phyloP scores from a whole-genome alignment of 2,888 invertebrate species.

The Cheilosia vernalis region DNA sequence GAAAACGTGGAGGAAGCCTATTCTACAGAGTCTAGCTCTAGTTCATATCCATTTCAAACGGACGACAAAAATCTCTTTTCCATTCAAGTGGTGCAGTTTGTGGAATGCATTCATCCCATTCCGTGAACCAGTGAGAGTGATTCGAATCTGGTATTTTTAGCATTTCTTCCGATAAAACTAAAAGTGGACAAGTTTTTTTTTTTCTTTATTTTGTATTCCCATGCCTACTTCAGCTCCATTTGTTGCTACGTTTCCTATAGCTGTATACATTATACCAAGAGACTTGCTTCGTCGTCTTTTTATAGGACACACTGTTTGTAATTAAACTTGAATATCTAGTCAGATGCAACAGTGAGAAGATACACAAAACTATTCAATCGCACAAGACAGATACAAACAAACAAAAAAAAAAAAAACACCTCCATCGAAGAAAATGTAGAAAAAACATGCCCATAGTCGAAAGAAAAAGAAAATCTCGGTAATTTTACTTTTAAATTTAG shows the following conservation, averaged over 20 bases:
- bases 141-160: slow-evolving; percentile 66
- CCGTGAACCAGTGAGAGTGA: slow-evolving; percentile 56
- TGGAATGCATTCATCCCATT: slow-evolving; percentile 46
- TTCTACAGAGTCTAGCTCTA: not conserved
- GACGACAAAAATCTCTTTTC: slow-evolving; percentile 30
- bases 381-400: not conserved
- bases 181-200: slow-evolving; percentile 50
- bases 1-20: slow-evolving; percentile 2
- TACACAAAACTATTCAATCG: slow-evolving; percentile 41
- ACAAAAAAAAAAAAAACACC: not conserved
- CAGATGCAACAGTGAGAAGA: slow-evolving; percentile 30
- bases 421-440: slow-evolving; percentile 2
- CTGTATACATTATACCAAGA: slow-evolving; percentile 12
- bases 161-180: slow-evolving; percentile 51
- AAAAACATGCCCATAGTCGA: slow-evolving; percentile 42
- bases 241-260: slow-evolving; percentile 14
- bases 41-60: not conserved
- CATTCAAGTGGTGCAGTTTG: slow-evolving; percentile 21
- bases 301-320: slow-evolving; percentile 37
- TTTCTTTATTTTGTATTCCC: slow-evolving; percentile 10
- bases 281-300: slow-evolving; percentile 42
- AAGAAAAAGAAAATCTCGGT: slow-evolving; percentile 39
- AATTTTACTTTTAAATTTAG: slow-evolving; percentile 61
- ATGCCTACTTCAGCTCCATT: slow-evolving; percentile 24
- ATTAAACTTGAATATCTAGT: slow-evolving; percentile 63